Percentiles rank a stretch among this genome's conserved stretches.
phyloP scores from a whole-genome alignment of 2,888 invertebrate genomes.

The Latrodectus elegans region DNA sequence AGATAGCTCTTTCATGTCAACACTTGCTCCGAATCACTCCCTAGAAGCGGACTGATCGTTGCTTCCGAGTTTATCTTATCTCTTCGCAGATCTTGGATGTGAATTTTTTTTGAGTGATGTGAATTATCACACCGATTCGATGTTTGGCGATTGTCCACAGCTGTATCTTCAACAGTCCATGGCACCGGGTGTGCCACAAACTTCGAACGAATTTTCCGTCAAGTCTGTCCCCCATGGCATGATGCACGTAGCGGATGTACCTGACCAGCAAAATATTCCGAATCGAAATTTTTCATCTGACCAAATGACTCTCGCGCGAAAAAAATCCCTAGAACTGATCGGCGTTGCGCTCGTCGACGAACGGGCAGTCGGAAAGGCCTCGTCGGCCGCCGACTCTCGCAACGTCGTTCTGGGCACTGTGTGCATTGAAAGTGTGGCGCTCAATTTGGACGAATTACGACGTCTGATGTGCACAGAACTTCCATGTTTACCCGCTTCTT shows the following conservation, averaged over 20 bases:
- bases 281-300: not conserved
- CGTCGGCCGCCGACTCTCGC: constrained; percentile 6
- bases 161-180: constrained; percentile 27
- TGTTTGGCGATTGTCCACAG: not conserved
- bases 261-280: not conserved
- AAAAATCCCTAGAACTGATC: constrained; percentile 50
- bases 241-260: constrained; percentile 33
- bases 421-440: constrained; percentile 41
- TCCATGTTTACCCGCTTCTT: constrained; percentile 58
- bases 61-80: too few relatives aligned
- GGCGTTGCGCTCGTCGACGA: constrained; percentile 58
- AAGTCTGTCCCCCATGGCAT: not conserved
- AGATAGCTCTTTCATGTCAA: too few relatives aligned
- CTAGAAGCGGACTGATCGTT: too few relatives aligned
- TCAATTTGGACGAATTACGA: constrained; percentile 54
- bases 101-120: too few relatives aligned
- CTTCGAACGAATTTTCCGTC: constrained; percentile 40
- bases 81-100: too few relatives aligned
- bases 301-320: not conserved
- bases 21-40: too few relatives aligned
- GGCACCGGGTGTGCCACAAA: constrained; percentile 56
- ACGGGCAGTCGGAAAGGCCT: constrained; percentile 20
- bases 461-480: constrained; percentile 60
- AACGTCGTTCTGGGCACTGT: constrained; percentile 48
- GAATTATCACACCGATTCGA: not conserved